Evolutionary conservation across 2,113 vertebrate genomes (phyloP), one percentile per base, ranked within the genome.

Genomic region (Picathartes gymnocephalus): DNA sequence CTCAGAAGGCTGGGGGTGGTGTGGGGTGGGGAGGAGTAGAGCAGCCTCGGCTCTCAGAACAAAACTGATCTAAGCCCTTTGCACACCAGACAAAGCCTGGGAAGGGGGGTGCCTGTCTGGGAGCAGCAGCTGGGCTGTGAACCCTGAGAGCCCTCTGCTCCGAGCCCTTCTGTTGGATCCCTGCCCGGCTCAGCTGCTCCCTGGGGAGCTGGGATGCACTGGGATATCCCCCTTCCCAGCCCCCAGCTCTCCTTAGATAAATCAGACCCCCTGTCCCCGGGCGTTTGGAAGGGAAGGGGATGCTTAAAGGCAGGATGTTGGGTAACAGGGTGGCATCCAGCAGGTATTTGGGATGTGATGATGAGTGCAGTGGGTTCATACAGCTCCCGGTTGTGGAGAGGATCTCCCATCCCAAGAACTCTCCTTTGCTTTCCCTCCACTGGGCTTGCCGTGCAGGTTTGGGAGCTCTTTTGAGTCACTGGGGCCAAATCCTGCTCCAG

Each of bases 361-460:
- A 17, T 0, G 9, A 37, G 13, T 8, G 17, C 13, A 2, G 3
- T 0, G 12, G 5, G 7, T 16, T 68, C 0, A 0, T 10, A 0
- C 3, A 28, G 62, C 33, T 85, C 7, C 47, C 58, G 44, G 16
- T 4, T 14, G 19, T 3, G 31, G 39, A 51, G 12, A 9, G 28
- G 4, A 2, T 62, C 23, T 47, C 58, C 39, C 45, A 28, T 17
- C 30, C 57, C 28, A 7, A 23, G 22, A 48, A 14, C 7, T 4
- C 42, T 11, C 1, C 22, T 37, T 40, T 19, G 33, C 30, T 47
- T n/a, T 90, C 33, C 56, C 11, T 66, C 28, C 27, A 0, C 15
- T 11, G 51, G 1, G 1, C 40, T 40, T 0, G 0, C n/a, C 0
- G 3, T 9, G 18, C n/a, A 48, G 47, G 15, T 39, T 62, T n/a